Evolutionary conservation across 2,888 invertebrate species (phyloP).

Genomic region (Keiferia lycopersicella): DNA sequence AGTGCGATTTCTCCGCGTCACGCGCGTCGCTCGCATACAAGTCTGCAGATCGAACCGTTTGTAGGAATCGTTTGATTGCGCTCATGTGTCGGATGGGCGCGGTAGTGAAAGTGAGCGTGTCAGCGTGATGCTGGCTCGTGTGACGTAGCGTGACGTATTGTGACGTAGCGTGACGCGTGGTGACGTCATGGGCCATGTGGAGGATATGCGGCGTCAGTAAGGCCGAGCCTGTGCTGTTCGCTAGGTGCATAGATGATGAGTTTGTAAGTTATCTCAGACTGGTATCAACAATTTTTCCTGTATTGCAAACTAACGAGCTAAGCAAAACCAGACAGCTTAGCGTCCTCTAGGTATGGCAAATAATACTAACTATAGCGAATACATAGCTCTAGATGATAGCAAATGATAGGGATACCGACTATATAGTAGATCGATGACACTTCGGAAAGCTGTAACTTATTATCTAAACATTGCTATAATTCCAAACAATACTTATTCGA

Average conservation of each 20-base stretch:
- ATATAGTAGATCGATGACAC: no score
- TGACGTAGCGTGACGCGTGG: constrained; percentile 60
- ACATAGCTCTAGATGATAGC: no score
- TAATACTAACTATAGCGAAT: no score
- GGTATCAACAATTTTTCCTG: not conserved
- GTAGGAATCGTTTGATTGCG: constrained; percentile 55
- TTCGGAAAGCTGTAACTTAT: no score
- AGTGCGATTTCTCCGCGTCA: constrained; percentile 74
- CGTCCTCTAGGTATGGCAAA: no score
- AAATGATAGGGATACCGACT: no score
- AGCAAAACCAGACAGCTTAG: not conserved
- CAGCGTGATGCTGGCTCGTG: constrained; percentile 66
- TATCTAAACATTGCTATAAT: no score
- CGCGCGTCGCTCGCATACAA: constrained; percentile 65
- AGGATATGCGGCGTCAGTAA: constrained; percentile 78
- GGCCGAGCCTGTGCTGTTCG: constrained; percentile 69
- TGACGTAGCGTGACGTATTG: constrained; percentile 67
- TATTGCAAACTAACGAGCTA: no score
- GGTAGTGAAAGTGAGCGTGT: constrained; percentile 73
- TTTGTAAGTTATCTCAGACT: constrained; percentile 60
- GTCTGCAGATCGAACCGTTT: constrained; percentile 58
- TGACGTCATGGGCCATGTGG: constrained; percentile 79
- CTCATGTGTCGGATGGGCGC: constrained; percentile 29
- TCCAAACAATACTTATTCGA: no score
- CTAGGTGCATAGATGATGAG: constrained; percentile 62